These are phyloP conservation scores for Salvelinus namaycush DNA, from an alignment of 2,113 vertebrate genomes.

Conservation along the genomic window DNA sequence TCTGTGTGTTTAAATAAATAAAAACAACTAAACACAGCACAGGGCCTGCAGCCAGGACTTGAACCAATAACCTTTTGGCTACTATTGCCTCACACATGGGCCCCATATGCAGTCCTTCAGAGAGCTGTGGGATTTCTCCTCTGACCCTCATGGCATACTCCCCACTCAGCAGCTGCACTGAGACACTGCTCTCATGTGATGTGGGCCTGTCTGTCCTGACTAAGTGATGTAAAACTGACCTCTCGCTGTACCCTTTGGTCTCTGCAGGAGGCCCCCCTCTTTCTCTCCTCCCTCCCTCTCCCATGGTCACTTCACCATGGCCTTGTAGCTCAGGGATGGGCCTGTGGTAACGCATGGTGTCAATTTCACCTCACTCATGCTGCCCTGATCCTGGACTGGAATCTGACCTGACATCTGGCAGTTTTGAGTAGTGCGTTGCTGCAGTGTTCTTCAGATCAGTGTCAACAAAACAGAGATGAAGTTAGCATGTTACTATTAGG, in stretches of 20 bases:
- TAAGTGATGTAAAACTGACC: too few species aligned
- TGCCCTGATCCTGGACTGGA: neutral
- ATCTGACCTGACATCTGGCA: slow-evolving; percentile 4
- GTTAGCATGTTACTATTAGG: too few species aligned
- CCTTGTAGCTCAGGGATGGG: neutral
- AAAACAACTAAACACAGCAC: too few species aligned
- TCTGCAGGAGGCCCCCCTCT: too few species aligned
- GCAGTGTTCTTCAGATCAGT: neutral
- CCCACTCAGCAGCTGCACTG: neutral
- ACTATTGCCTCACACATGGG: neutral
- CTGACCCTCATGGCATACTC: slow-evolving; percentile 5
- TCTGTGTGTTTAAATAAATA: too few species aligned
- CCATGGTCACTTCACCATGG: neutral
- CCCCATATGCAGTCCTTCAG: neutral
- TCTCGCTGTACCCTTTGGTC: too few species aligned
- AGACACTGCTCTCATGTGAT: too few species aligned
- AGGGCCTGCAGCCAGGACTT: neutral
- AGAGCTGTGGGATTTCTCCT: neutral
- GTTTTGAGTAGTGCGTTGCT: neutral
- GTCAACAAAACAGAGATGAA: neutral
- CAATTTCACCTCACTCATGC: neutral
- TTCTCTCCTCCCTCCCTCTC: neutral
- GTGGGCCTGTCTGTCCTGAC: too few species aligned
- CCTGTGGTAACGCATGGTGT: slow-evolving; percentile 11
- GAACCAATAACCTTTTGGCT: neutral